A percentile compares a stretch with the other conserved stretches of the same genome.
Conservation (phyloP, 2,797 vertebrate genomes). For the Helicolenus hilgendorfi region DNA sequence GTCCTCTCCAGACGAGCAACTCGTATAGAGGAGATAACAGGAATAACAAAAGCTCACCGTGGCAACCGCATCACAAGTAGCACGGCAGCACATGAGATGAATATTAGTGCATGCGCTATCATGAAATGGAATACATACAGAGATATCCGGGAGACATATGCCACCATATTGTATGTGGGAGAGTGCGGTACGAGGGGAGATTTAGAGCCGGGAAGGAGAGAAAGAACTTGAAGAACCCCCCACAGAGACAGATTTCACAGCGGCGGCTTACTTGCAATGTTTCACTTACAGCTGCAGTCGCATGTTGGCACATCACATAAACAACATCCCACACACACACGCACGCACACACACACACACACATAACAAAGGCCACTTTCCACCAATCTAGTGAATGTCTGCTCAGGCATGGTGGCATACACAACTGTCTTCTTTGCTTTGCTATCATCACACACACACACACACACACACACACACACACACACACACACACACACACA, state of each 20-base stretch:
- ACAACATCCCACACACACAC: conserved; percentile 2
- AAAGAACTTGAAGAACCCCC: conserved; percentile 3
- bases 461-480: background rate
- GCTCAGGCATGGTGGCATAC: background rate
- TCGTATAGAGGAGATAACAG: conserved; percentile 17
- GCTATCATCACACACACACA: background rate
- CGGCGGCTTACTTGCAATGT: conserved; percentile 18
- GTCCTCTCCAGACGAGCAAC: conserved; percentile 33
- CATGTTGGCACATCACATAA: conserved; percentile 11
- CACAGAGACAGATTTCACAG: conserved; percentile 28
- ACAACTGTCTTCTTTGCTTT: background rate
- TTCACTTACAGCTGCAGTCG: conserved; percentile 27
- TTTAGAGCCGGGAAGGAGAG: background rate
- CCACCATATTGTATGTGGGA: background rate
- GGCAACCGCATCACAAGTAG: conserved; percentile 26
- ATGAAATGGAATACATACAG: conserved; percentile 1
- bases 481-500: background rate
- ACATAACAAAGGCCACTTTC: background rate
- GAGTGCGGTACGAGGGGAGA: background rate
- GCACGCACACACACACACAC: background rate
- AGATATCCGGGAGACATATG: background rate
- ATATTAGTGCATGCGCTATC: background rate
- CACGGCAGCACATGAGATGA: background rate
- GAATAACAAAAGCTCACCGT: conserved; percentile 32
- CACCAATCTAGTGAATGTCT: conserved; percentile 1